phyloP scores from a whole-genome alignment of 2,888 invertebrate genomes.

The Hirudinaria manillensis region DNA sequence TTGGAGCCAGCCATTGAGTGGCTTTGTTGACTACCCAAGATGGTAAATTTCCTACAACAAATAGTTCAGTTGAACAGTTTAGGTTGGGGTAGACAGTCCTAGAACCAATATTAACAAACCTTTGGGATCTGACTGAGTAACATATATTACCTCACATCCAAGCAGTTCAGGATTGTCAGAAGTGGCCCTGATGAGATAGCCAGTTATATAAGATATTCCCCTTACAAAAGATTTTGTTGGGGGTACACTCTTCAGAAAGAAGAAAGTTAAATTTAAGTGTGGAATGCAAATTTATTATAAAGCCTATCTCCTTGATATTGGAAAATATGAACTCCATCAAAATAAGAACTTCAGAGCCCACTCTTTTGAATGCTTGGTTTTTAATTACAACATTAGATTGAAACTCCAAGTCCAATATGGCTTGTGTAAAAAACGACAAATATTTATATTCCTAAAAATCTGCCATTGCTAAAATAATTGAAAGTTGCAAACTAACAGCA shows the following conservation, averaged over 20 bases:
- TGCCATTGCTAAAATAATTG: not conserved
- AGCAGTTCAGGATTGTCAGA: slow-evolving; percentile 45
- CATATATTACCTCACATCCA: slow-evolving; percentile 72
- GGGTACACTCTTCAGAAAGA: slow-evolving; percentile 60
- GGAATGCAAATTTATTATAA: too few species aligned
- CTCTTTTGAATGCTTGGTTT: too few species aligned
- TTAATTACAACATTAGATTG: too few species aligned
- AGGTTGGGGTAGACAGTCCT: not conserved
- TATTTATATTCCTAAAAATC: too few species aligned
- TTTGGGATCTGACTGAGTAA: slow-evolving; percentile 82
- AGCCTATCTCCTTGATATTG: too few species aligned
- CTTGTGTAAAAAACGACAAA: too few species aligned
- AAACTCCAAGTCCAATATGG: too few species aligned
- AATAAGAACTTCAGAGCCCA: too few species aligned
- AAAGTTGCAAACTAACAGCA: slow-evolving; percentile 36
- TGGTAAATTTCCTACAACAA: slow-evolving; percentile 61
- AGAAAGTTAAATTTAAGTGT: too few species aligned
- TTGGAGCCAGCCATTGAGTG: slow-evolving; percentile 78
- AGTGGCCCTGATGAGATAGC: slow-evolving; percentile 60
- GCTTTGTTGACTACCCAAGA: slow-evolving; percentile 83
- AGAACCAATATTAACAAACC: slow-evolving; percentile 58
- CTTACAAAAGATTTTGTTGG: slow-evolving; percentile 73
- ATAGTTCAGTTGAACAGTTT: not conserved
- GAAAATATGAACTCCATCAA: too few species aligned
- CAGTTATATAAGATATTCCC: slow-evolving; percentile 64